Percentiles rank a stretch among this genome's conserved stretches.
phyloP scores from a whole-genome alignment of 2,888 invertebrate genomes.

The Masnerella sp. region DNA sequence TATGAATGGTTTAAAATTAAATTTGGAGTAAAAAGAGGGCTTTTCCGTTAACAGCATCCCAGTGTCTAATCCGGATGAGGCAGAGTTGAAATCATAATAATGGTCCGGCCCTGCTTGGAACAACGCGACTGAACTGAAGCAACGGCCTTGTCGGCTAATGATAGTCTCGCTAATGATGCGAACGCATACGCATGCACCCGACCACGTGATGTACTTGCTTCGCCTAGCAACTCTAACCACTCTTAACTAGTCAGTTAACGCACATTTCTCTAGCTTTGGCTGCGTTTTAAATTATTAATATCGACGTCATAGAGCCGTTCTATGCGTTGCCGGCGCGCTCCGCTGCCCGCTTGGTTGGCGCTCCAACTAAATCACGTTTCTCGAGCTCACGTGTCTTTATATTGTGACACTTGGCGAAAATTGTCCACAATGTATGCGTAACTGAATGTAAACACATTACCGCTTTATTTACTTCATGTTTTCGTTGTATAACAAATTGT shows the following conservation, averaged over 20 bases:
- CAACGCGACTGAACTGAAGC: slow-evolving; percentile 52
- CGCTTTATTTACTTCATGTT: background rate
- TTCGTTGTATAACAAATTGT: background rate
- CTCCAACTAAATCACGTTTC: slow-evolving; percentile 37
- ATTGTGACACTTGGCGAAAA: slow-evolving; percentile 21
- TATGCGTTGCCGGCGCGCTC: slow-evolving; percentile 8
- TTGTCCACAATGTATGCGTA: background rate
- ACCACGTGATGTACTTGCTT: slow-evolving; percentile 63
- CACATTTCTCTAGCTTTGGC: slow-evolving; percentile 54
- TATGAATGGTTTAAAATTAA: too few species aligned
- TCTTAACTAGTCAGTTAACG: slow-evolving; percentile 57
- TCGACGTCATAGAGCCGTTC: slow-evolving; percentile 45
- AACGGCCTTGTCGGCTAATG: slow-evolving; percentile 76
- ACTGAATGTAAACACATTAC: background rate
- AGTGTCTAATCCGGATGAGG: slow-evolving; percentile 2
- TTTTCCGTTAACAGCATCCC: slow-evolving; percentile 9
- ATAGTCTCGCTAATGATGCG: slow-evolving; percentile 77
- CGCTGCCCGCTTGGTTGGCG: slow-evolving; percentile 5
- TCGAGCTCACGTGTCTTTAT: slow-evolving; percentile 34
- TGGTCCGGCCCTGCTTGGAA: slow-evolving; percentile 70
- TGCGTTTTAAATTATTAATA: slow-evolving; percentile 48
- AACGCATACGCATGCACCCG: slow-evolving; percentile 67
- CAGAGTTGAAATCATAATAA: slow-evolving; percentile 24
- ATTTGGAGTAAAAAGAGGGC: too few species aligned
- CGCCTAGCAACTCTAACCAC: slow-evolving; percentile 66